A percentile compares a stretch with the other conserved stretches of the same genome.
Conservation (phyloP, 2,113 vertebrate species). For the Laticauda colubrina region DNA sequence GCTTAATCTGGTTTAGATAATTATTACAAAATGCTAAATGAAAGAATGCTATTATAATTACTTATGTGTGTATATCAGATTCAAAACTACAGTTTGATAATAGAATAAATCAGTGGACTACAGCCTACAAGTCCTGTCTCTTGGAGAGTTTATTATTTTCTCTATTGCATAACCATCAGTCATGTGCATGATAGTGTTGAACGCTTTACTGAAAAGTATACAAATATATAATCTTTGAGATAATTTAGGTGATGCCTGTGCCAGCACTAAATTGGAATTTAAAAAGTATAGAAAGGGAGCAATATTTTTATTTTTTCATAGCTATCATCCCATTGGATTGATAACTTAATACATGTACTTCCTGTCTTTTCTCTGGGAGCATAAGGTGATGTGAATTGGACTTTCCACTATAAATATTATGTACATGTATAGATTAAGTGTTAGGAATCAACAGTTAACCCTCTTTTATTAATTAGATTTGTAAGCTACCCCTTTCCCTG, state of each 20-base stretch:
- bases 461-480: neutral
- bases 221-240: neutral
- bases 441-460: neutral
- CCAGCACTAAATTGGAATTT: neutral
- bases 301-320: neutral
- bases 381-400: neutral
- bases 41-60: neutral
- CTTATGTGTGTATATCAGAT: neutral
- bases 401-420: neutral
- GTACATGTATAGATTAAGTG: neutral
- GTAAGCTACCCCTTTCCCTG: neutral
- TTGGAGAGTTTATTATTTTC: neutral
- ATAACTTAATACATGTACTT: neutral
- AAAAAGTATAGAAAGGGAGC: neutral
- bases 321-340: neutral
- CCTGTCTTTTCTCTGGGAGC: neutral
- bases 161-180: neutral
- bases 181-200: neutral
- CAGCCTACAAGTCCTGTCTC: neutral
- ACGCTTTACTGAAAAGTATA: neutral
- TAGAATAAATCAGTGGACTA: neutral
- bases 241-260: neutral
- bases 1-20: conserved; percentile 3
- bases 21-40: neutral
- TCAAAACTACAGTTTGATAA: neutral